Conservation (phyloP, 1,140 invertebrate genomes). For the Zaprionus inermis region DNA sequence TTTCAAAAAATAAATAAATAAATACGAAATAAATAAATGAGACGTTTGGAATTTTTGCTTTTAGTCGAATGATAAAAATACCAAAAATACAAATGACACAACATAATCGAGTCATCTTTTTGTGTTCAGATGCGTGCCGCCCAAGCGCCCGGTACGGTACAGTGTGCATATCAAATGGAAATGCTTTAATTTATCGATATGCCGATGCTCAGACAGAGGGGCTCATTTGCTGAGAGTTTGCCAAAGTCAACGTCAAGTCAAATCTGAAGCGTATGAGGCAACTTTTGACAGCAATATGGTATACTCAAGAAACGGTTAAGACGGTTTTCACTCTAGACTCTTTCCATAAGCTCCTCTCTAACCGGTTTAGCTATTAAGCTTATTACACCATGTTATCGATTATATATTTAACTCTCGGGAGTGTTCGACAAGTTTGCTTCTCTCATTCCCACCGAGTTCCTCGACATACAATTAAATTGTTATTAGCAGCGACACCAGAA, state of each 20-base stretch:
- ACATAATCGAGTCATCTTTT: constrained; percentile 48
- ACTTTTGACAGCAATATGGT: background rate
- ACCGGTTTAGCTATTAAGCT: background rate
- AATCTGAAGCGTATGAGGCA: background rate
- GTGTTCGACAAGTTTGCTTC: too few relatives aligned
- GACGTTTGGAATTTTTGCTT: constrained; percentile 68
- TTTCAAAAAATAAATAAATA: constrained; percentile 53
- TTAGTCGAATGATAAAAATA: constrained; percentile 40
- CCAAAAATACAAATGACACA: constrained; percentile 72
- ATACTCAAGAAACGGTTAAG: background rate
- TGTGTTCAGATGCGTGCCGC: constrained; percentile 38
- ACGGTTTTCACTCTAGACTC: background rate
- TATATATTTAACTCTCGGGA: too few relatives aligned
- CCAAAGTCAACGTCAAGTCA: constrained; percentile 10
- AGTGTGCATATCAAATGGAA: constrained; percentile 53
- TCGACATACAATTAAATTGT: constrained; percentile 65
- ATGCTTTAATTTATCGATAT: constrained; percentile 55
- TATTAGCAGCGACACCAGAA: constrained; percentile 52
- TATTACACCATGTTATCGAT: background rate
- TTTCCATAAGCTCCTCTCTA: background rate
- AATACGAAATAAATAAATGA: constrained; percentile 21
- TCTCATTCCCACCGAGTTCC: too few relatives aligned
- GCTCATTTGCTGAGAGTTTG: constrained; percentile 16
- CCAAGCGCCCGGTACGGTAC: constrained; percentile 11
- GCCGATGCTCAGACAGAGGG: background rate